phyloP scores from a whole-genome alignment of 2,797 vertebrate species.

The Chromis chromis region DNA sequence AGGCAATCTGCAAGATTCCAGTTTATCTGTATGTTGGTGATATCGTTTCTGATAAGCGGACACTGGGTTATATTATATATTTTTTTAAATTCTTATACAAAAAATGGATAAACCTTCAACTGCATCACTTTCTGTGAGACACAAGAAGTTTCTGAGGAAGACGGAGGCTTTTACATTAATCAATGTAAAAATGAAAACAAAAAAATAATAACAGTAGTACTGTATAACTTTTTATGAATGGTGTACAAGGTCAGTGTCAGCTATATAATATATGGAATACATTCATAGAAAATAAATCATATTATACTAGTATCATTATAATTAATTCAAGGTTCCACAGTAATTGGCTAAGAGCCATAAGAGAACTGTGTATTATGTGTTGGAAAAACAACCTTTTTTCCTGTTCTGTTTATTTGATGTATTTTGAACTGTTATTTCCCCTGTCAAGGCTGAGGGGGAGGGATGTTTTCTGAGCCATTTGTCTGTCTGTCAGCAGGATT shows the following conservation, averaged over 20 bases:
- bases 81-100: too few relatives aligned
- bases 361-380: background rate
- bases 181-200: background rate
- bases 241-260: background rate
- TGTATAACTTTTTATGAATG: background rate
- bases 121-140: conserved; percentile 7
- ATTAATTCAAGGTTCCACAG: background rate
- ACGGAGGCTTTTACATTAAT: background rate
- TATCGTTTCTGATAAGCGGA: conserved; percentile 17
- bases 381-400: background rate
- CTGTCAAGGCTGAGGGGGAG: too few relatives aligned
- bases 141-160: conserved; percentile 8
- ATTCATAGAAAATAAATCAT: background rate
- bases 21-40: conserved; percentile 22
- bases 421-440: too few relatives aligned
- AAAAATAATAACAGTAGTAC: background rate
- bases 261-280: background rate
- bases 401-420: background rate
- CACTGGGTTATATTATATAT: too few relatives aligned
- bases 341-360: background rate
- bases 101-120: background rate
- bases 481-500: too few relatives aligned
- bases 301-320: background rate
- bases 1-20: background rate
- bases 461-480: too few relatives aligned